Percentiles rank a stretch among this genome's conserved stretches.
Conservation (phyloP, 2,113 vertebrate genomes). For the Callipepla squamata region DNA sequence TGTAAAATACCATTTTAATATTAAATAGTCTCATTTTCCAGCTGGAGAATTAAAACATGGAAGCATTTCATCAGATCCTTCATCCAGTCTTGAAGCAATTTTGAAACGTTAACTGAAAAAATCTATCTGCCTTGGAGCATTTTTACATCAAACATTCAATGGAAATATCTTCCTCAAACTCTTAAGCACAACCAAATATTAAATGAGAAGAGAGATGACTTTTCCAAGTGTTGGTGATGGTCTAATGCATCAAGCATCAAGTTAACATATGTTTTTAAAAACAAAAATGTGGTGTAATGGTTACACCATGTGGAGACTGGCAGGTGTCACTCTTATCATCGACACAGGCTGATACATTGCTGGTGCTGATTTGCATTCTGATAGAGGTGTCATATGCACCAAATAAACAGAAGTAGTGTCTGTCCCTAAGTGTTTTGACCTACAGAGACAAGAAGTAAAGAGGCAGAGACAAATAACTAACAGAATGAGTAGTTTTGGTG, state of each 20-base stretch:
- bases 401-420: background rate
- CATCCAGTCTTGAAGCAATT: slow-evolving; percentile 66
- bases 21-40: slow-evolving; percentile 65
- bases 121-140: slow-evolving; percentile 69
- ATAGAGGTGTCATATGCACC: background rate
- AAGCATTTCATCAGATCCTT: slow-evolving; percentile 68
- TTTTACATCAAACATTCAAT: slow-evolving; percentile 74
- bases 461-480: background rate
- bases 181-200: slow-evolving; percentile 76
- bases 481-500: background rate
- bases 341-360: background rate
- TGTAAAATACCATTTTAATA: slow-evolving; percentile 64
- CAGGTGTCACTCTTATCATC: background rate
- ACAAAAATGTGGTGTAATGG: background rate
- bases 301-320: background rate
- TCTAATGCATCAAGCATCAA: slow-evolving; percentile 18
- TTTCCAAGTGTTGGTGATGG: slow-evolving; percentile 42
- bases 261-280: background rate
- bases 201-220: slow-evolving; percentile 58
- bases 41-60: slow-evolving; percentile 64
- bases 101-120: slow-evolving; percentile 67
- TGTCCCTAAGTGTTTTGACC: background rate
- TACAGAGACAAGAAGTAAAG: background rate
- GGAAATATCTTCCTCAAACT: slow-evolving; percentile 75
- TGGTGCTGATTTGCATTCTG: background rate